Base-by-base conservation (phyloP, 2,888 invertebrate genomes). In the Temnothorax unifasciatus region DNA sequence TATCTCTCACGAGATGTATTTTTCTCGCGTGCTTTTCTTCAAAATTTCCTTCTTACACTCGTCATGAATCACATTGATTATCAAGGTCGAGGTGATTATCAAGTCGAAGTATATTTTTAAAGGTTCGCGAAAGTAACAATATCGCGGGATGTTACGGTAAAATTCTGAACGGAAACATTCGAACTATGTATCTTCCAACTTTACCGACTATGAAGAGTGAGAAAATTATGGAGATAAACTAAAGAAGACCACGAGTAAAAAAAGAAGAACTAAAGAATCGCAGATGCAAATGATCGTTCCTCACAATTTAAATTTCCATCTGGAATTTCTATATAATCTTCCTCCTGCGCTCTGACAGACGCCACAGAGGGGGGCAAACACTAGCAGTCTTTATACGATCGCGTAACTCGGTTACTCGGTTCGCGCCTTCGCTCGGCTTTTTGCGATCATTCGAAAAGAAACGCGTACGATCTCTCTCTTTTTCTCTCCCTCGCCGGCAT, bases 371-470 rank as follows among this genome's bases (percentile, higher is more conserved):
- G 47, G 66, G 61, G 66, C 83, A 85, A 93, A 93, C 92, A 92
- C 91, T 88, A 91, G 50, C 82, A 75, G 83, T 84, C 89, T 88
- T 91, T 87, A 89, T 90, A 83, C 75, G 84, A 54, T 83, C 85
- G 89, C 89, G 91, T 91, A 91, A 91, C 91, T 89, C 91, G 91
- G 90, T 92, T 91, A 90, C 88, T 91, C 89, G 87, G 57, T 73
- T 82, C 84, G 57, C 73, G 82, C 68, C 68, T 77, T 63, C 38
- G 38, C 63, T 63, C 52, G 64, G 57, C 74, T 71, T 76, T 83
- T 76, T 76, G 57, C 82, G 54, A 44, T 50, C 25, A 5, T 38
- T 71, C 21, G 8, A 54, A 50, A 74, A 77, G 71, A 57, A 64
- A 57, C 74, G 50, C 52, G 34, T 29, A 9, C n/a, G n/a, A 47